Evolutionary conservation across 53 echinoderm and acorn worm species (phyloP), one percentile per base, ranked within the genome.

Genomic region (Henricia sp.): DNA sequence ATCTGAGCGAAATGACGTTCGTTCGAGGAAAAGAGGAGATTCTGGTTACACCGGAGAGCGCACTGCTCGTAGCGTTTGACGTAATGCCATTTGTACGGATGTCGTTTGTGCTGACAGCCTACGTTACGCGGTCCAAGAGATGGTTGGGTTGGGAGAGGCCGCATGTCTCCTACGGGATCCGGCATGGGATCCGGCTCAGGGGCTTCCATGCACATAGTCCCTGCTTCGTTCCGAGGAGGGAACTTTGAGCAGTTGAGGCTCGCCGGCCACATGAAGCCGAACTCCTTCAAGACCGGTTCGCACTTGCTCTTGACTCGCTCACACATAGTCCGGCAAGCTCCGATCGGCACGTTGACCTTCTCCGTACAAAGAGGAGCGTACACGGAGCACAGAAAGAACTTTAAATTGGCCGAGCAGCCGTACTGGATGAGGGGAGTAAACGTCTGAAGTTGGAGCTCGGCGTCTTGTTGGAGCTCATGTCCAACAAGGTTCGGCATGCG

Each of bases 401-500:
- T 62, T 0, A 99, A 87, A 48, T 91, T 70, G 34, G 92, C 80
- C 11, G 88, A 86, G 42, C 99, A 99, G 8, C 99, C 94, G 50
- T 92, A 99, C 50, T 99, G 99, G 67, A 99, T 99, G 57, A 99
- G 92, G 16, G 99, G 99, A 34, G 92, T 99, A 53, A 99, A 99
- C 1, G 99, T 99, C 52, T 99, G 90, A 14, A 99, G 85, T 34
- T 92, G 91, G 8, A 99, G 86, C 58, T 92, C 94, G 19, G 99
- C 99, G 55, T 99, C 99, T 41, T 92, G 88, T 28, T 99, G 99
- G 6, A 92, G 80, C 68, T 99, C 99, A 57, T 99, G 94, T 1
- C 94, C 99, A 17, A 95, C 94, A 26, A 99, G 86, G 71, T 99
- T 99, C 16, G 99, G 99, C 99, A 99, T 95, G 11, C 92, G 91